Evolutionary conservation across 2,888 invertebrate species (phyloP).

Genomic region (Catocala nupta): DNA sequence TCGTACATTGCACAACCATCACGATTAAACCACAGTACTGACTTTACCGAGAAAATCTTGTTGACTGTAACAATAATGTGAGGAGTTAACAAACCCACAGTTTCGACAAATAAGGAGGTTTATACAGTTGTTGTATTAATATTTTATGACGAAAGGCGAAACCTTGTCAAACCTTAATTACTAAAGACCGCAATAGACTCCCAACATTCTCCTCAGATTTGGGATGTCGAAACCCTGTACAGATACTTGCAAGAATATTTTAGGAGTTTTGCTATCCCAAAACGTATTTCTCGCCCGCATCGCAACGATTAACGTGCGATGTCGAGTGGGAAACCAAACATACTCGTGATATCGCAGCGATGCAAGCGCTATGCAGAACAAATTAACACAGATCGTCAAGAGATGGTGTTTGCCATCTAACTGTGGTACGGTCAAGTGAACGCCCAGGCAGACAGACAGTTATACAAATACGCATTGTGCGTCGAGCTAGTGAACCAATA

Average conservation of each 20-base stretch:
- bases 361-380: constrained; percentile 78
- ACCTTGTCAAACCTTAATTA: background rate
- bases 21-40: constrained; percentile 57
- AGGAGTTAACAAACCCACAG: constrained; percentile 59
- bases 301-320: constrained; percentile 50
- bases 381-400: constrained; percentile 81
- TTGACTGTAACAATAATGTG: constrained; percentile 66
- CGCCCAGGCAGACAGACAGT: constrained; percentile 78
- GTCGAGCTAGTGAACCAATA: constrained; percentile 77
- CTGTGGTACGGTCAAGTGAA: constrained; percentile 81
- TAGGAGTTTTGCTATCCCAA: constrained; percentile 18
- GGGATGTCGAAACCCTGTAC: no score
- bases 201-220: no score
- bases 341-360: constrained; percentile 67
- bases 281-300: constrained; percentile 32
- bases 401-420: constrained; percentile 78
- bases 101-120: constrained; percentile 61
- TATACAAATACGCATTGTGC: constrained; percentile 81
- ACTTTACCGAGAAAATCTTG: constrained; percentile 51
- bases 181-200: no score
- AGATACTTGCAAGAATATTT: constrained; percentile 6
- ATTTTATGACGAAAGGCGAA: constrained; percentile 30
- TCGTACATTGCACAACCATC: constrained; percentile 54
- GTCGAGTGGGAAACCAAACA: constrained; percentile 54
- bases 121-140: constrained; percentile 48